A percentile compares a stretch with the other conserved stretches of the same genome.
phyloP scores from a whole-genome alignment of 2,113 vertebrate species.

The Corythornis madagascariensis region DNA sequence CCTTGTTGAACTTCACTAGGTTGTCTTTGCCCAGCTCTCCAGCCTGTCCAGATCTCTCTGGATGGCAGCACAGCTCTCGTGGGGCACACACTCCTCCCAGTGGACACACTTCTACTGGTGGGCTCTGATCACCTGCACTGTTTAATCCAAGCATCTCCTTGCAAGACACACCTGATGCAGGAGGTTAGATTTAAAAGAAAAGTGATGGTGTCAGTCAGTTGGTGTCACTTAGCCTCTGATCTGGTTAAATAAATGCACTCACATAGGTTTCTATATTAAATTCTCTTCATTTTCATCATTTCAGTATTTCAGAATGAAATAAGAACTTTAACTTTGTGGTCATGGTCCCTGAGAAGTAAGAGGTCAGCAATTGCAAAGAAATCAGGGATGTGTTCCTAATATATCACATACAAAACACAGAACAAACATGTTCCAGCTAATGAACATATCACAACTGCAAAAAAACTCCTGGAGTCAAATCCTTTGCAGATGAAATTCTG shows the following conservation, averaged over 20 bases:
- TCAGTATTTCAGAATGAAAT: too few relatives aligned
- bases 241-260: neutral
- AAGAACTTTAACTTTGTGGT: neutral
- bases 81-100: too few relatives aligned
- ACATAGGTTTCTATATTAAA: too few relatives aligned
- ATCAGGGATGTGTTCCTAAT: neutral
- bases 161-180: neutral
- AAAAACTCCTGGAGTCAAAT: neutral
- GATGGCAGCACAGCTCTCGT: too few relatives aligned
- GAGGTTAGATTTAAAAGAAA: neutral
- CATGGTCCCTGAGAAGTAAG: neutral
- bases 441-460: neutral
- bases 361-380: neutral
- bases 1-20: too few relatives aligned
- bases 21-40: too few relatives aligned
- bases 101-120: too few relatives aligned
- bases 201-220: neutral
- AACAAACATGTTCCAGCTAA: neutral
- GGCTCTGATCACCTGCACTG: neutral
- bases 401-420: neutral
- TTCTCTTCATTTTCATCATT: too few relatives aligned
- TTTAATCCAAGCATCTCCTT: neutral
- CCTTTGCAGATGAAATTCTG: neutral
- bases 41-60: too few relatives aligned
- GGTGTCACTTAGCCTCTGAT: neutral